Evolutionary conservation across 2,113 vertebrate genomes (phyloP), one percentile per base, ranked within the genome.

Genomic region (Mohoua ochrocephala): DNA sequence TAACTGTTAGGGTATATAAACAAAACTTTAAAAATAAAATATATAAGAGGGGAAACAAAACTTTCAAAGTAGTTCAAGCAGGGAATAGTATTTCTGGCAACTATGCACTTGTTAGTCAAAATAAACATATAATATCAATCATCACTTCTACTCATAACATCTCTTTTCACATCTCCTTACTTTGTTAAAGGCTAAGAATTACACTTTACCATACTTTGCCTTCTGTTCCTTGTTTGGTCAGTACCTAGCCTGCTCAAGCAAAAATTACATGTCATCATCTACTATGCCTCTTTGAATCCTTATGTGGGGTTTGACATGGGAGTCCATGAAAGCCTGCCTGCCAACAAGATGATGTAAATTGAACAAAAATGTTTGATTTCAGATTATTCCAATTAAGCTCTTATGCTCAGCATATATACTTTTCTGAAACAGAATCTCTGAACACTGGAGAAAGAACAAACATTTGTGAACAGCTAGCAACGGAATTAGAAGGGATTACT

Each of bases 1-100:
- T 44, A 97, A 93, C 57, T 44, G 84, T 85, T 95, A 96, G 93
- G 67, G 91, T 54, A 73, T 50, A 63, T 75, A 87, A 93, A 85
- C 26, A 90, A 64, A 91, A 27, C n/a, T 93, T 88, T 42, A 77
- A 93, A 80, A 87, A 37, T 21, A 3, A 56, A 86, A 19, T 64
- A 84, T 5, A 0, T 57, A 73, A 49, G 13, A 65, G 11, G 9
- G 21, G 13, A n/a, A 77, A 78, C n/a, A 82, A 47, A n/a, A 8
- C 11, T 91, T 57, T 60, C 10, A 18, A 75, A 88, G 12, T 33
- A 67, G 7, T 33, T 35, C 64, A 78, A 87, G 33, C 20, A 87
- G 16, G 21, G 18, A 69, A 63, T 23, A 89, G 6, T 42, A 88
- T 2, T 69, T 80, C 81, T 56, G 22, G 22, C 8, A 93, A 68